A percentile compares a stretch with the other conserved stretches of the same genome.
Conservation (phyloP, 2,113 vertebrate species). For the Myanophis thanlyinensis region DNA sequence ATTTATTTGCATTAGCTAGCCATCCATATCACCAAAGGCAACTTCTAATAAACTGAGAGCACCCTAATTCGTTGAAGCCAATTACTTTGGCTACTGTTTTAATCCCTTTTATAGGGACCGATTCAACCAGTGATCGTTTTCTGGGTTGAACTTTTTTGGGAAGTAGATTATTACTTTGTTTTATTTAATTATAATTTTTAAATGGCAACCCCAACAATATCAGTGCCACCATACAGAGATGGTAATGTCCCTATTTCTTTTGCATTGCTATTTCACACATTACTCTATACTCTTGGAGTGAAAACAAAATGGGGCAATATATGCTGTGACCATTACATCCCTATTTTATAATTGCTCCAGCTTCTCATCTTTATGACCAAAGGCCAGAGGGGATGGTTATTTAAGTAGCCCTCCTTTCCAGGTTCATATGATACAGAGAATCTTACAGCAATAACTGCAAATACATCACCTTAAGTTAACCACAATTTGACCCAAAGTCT, state of each 20-base stretch:
- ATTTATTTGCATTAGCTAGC: not conserved
- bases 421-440: not conserved
- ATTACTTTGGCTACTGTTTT: not conserved
- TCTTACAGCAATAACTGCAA: not conserved
- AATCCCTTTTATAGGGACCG: not conserved
- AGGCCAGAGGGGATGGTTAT: not conserved
- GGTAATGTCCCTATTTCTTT: not conserved
- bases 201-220: not conserved
- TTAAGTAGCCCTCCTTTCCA: not conserved
- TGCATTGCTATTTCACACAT: not conserved
- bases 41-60: not conserved
- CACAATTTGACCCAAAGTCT: not conserved
- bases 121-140: not conserved
- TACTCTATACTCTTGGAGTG: not conserved
- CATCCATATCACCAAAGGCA: not conserved
- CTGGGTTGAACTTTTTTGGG: not conserved
- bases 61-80: not conserved
- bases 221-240: not conserved
- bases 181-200: not conserved
- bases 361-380: not conserved
- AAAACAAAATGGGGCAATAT: not conserved
- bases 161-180: not conserved
- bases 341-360: not conserved
- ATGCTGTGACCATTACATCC: not conserved
- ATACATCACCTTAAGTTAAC: not conserved